A percentile compares a stretch with the other conserved stretches of the same genome.
These are phyloP conservation scores for Pristionchus maxplancki DNA, from an alignment of 2,888 invertebrate genomes.

Conservation along the genomic window DNA sequence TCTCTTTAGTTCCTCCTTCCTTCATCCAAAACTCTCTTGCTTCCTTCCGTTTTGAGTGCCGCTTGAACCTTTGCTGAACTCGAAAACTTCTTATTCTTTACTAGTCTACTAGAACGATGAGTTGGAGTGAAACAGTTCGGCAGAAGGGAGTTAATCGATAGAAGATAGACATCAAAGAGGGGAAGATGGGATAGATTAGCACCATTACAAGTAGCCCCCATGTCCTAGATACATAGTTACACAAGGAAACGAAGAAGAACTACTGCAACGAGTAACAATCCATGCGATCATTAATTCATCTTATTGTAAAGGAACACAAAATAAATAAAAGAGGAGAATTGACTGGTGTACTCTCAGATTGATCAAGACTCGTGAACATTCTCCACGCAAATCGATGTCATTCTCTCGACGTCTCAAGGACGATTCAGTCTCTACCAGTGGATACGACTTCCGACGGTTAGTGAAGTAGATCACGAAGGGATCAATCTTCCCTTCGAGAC, in stretches of 20 bases:
- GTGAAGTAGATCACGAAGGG: neutral
- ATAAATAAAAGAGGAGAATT: no score
- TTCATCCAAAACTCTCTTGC: neutral
- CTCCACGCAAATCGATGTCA: slow-evolving; percentile 46
- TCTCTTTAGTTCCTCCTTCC: slow-evolving; percentile 11
- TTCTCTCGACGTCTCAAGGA: slow-evolving; percentile 46
- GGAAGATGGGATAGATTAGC: slow-evolving; percentile 18
- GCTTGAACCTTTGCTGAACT: neutral
- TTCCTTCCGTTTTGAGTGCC: neutral
- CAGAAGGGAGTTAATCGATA: neutral
- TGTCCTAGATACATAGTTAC: neutral
- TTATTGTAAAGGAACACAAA: no score
- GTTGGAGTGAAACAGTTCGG: neutral
- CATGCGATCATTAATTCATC: no score
- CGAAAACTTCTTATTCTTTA: slow-evolving; percentile 1
- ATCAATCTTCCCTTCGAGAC: neutral
- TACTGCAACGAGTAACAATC: no score
- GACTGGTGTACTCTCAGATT: no score
- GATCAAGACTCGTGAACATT: slow-evolving; percentile 59
- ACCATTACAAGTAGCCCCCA: slow-evolving; percentile 13
- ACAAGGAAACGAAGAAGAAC: neutral
- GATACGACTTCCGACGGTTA: slow-evolving; percentile 52
- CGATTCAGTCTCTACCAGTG: slow-evolving; percentile 44
- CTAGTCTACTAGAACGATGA: neutral
- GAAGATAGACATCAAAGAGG: neutral